Percentiles rank a stretch among this genome's conserved stretches.
Evolutionary conservation across 2,888 invertebrate genomes (phyloP).

Genomic region (Pammene fasciana): DNA sequence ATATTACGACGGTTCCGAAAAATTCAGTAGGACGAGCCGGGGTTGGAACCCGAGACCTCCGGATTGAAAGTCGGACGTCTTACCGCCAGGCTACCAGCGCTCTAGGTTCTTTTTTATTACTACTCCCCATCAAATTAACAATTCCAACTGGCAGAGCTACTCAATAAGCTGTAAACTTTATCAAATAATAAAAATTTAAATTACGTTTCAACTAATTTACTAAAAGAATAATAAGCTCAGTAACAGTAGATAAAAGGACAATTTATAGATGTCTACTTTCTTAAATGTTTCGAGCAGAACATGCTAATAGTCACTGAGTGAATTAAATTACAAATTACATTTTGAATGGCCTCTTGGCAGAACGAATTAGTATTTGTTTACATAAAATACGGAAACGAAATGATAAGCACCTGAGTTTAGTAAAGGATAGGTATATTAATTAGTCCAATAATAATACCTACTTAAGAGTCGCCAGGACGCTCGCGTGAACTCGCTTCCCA

Average conservation of each 20-base stretch:
- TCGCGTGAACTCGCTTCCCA: too few species aligned
- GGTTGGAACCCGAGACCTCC: too few species aligned
- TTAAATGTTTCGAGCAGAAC: slow-evolving; percentile 43
- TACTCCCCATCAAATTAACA: not conserved
- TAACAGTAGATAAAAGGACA: slow-evolving; percentile 54
- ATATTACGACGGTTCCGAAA: too few species aligned
- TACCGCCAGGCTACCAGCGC: too few species aligned
- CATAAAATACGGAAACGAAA: slow-evolving; percentile 51
- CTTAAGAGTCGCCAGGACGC: too few species aligned
- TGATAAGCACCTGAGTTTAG: slow-evolving; percentile 27
- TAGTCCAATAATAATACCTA: not conserved
- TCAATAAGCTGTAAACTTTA: slow-evolving; percentile 50
- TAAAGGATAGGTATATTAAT: slow-evolving; percentile 15
- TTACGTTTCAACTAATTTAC: slow-evolving; percentile 59
- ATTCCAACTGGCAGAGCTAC: not conserved
- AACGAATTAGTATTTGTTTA: slow-evolving; percentile 54
- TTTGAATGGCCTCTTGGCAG: slow-evolving; percentile 48
- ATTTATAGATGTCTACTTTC: slow-evolving; percentile 51
- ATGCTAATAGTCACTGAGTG: slow-evolving; percentile 43
- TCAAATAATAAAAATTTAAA: slow-evolving; percentile 59
- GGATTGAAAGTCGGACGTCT: too few species aligned
- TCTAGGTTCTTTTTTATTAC: not conserved
- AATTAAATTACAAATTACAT: slow-evolving; percentile 45
- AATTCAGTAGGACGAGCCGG: too few species aligned
- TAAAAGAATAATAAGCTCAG: slow-evolving; percentile 53